A percentile compares a stretch with the other conserved stretches of the same genome.
These are phyloP conservation scores for Ancistrus triradiatus DNA, from an alignment of 2,113 vertebrate genomes.

Conservation along the genomic window DNA sequence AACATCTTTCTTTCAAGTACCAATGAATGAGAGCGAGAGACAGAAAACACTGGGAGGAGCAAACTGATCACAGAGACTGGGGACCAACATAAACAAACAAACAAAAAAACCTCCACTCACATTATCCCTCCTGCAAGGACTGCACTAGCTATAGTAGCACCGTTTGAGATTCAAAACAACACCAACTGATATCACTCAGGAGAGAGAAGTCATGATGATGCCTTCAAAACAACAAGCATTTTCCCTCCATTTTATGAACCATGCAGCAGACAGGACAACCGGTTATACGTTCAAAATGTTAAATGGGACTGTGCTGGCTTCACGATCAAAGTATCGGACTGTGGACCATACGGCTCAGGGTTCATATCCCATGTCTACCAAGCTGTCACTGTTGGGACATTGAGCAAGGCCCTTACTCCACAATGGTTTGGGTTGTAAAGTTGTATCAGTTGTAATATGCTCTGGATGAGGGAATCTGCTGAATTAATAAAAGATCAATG, in stretches of 20 bases:
- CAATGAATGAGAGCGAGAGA: conserved; percentile 56
- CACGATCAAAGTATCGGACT: too few species aligned
- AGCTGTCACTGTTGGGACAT: too few species aligned
- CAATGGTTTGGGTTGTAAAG: too few species aligned
- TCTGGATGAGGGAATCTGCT: too few species aligned
- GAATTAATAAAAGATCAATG: conserved; percentile 28
- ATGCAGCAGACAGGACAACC: conserved; percentile 36
- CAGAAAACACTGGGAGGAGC: conserved; percentile 41
- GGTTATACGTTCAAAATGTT: too few species aligned
- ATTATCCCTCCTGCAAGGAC: conserved; percentile 37
- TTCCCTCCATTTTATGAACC: conserved; percentile 30
- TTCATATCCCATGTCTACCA: too few species aligned
- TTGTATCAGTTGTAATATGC: too few species aligned
- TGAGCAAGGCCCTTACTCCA: too few species aligned
- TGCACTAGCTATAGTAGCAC: conserved; percentile 41
- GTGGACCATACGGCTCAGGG: too few species aligned
- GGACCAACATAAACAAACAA: not conserved
- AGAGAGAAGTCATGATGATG: conserved; percentile 19
- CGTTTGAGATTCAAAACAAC: conserved; percentile 37
- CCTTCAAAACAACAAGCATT: conserved; percentile 39
- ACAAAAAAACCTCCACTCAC: too few species aligned
- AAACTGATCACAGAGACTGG: too few species aligned
- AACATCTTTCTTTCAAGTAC: conserved; percentile 65
- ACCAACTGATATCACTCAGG: not conserved
- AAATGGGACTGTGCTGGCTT: too few species aligned